Evolutionary conservation across 1,140 invertebrate species (phyloP), one percentile per base, ranked within the genome.

Genomic region (Gonatopus flavifemur): DNA sequence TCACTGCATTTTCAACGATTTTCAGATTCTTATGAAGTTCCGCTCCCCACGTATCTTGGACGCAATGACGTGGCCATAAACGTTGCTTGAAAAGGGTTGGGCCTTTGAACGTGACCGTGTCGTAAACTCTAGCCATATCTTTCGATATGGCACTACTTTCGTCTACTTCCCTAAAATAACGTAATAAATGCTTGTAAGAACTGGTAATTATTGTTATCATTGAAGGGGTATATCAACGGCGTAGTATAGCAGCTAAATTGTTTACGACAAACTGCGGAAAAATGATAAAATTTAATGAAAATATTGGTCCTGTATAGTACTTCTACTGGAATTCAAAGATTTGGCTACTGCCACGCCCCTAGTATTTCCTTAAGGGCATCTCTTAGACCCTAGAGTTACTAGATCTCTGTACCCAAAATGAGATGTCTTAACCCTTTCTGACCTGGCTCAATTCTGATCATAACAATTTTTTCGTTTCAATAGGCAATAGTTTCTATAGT

Each of bases 31-130:
- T 87, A 72, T 98, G 93, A 37, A 98, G 78, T 70, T 98, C 89
- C 0, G 96, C 89, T 2, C 96, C 96, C 91, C 91, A 94, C 0
- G 90, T 89, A 57, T 93, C 88, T 76, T 98, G 94, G 1, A 98
- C 91, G 70, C 96, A 98, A 72, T 98, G 96, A 7, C 86, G 80
- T 3, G 96, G 96, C 93, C 96, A 98, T 10, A 98, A 77, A 32
- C 89, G 85, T 77, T 96, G 92, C 59, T 88, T 88, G 81, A 88
- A 86, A 6, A 84, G 76, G 15, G 89, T 89, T 46, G 91, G 86
- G n/a, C 89, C 90, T 46, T 88, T 88, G 76, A 98, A 98, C 33
- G 90, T 84, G 1, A 98, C 93, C 0, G 89, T 94, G 70, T 98
- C 95, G 67, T 93, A 93, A 1, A 89, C 82, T 62, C 88, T 83